These are phyloP conservation scores for Cirrhinus molitorella DNA, from an alignment of 2,797 vertebrate species.

Conservation along the genomic window DNA sequence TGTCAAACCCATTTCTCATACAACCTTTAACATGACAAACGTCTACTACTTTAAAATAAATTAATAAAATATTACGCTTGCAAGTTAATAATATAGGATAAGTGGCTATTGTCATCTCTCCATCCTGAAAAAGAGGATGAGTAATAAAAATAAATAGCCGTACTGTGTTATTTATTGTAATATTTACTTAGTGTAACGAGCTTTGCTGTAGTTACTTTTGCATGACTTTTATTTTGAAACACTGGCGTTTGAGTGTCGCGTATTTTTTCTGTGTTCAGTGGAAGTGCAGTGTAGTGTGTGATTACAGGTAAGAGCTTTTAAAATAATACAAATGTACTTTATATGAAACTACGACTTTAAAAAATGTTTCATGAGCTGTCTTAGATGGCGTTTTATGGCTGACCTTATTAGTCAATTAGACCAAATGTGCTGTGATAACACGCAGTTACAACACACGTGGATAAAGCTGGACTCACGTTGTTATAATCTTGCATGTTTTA, in stretches of 20 bases:
- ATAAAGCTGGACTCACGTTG: background rate
- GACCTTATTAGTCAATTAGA: background rate
- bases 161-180: background rate
- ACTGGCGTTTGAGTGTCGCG: background rate
- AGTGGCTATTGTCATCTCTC: no score
- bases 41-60: background rate
- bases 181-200: background rate
- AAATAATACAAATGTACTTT: background rate
- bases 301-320: background rate
- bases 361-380: background rate
- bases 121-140: no score
- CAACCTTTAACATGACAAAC: background rate
- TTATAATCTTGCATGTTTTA: background rate
- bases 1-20: background rate
- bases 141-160: no score
- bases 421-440: background rate
- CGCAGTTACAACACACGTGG: background rate
- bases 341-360: background rate
- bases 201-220: background rate
- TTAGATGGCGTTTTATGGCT: background rate
- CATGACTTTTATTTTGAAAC: conserved; percentile 39
- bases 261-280: background rate
- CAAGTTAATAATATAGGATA: no score
- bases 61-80: background rate
- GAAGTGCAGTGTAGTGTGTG: background rate